A percentile compares a stretch with the other conserved stretches of the same genome.
Evolutionary conservation across 2,797 vertebrate genomes (phyloP).

Genomic region (Distichodus sexfasciatus): DNA sequence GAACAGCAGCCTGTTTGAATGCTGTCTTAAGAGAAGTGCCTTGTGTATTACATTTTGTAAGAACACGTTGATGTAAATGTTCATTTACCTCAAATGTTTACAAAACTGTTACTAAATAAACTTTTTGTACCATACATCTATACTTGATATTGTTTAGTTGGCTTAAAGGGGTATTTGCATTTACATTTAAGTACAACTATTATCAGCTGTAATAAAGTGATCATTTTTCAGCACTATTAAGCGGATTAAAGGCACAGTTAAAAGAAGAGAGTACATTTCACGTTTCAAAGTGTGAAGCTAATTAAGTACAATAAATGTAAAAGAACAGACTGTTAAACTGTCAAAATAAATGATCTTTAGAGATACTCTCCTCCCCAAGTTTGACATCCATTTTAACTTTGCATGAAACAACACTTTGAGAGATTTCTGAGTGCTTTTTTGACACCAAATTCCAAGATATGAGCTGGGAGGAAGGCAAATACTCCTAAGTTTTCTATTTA

Average conservation of each 20-base stretch:
- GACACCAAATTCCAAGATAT: constrained; percentile 56
- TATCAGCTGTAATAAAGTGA: no score
- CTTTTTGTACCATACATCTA: constrained; percentile 82
- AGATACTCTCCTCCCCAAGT: background rate
- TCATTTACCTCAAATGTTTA: constrained; percentile 95
- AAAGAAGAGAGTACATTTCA: no score
- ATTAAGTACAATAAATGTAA: no score
- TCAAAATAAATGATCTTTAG: background rate
- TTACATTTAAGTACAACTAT: background rate
- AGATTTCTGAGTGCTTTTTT: background rate
- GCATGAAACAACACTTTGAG: background rate
- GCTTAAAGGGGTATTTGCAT: background rate
- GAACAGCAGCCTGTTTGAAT: constrained; percentile 69
- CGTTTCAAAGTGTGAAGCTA: no score
- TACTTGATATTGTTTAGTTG: background rate
- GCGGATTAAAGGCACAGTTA: no score
- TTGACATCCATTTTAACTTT: background rate
- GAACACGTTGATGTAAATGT: constrained; percentile 88
- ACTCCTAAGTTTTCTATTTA: background rate
- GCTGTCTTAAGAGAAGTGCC: constrained; percentile 85
- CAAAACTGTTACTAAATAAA: constrained; percentile 91
- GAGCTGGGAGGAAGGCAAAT: constrained; percentile 40
- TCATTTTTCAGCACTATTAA: background rate
- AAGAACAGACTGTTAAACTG: no score
- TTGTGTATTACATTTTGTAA: constrained; percentile 86